Evolutionary conservation across 2,888 invertebrate species (phyloP).

Genomic region (Catonia carolina): DNA sequence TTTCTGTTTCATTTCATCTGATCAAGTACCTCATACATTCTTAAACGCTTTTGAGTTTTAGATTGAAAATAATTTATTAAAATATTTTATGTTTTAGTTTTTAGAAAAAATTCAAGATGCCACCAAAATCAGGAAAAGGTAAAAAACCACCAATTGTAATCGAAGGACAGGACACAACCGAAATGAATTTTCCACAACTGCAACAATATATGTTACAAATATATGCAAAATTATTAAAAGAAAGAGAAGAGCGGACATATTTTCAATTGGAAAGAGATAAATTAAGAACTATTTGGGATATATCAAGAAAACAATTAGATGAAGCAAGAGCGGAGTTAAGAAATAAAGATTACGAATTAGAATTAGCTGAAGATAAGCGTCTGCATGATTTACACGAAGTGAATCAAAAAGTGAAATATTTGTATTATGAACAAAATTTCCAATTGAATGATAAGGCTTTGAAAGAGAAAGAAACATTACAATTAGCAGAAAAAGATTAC

Average conservation of each 20-base stretch:
- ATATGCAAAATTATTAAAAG: not conserved
- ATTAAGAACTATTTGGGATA: slow-evolving; percentile 1
- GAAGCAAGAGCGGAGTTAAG: not conserved
- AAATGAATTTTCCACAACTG: not conserved
- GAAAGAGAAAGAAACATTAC: not conserved
- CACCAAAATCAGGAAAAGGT: too few species aligned
- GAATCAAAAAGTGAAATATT: slow-evolving; percentile 1
- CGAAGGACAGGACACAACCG: slow-evolving; percentile 1
- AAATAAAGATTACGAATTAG: not conserved
- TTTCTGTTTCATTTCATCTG: too few species aligned
- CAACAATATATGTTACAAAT: not conserved
- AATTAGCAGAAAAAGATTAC: not conserved
- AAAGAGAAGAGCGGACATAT: slow-evolving; percentile 3
- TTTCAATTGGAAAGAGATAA: slow-evolving; percentile 9
- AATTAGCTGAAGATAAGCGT: slow-evolving; percentile 3
- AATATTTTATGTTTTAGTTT: too few species aligned
- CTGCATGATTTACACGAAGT: not conserved
- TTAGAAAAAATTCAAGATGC: too few species aligned
- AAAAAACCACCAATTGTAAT: not conserved
- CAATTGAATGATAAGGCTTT: not conserved
- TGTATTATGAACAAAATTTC: slow-evolving; percentile 1
- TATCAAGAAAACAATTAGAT: not conserved
- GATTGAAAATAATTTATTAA: too few species aligned
- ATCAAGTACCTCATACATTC: too few species aligned
- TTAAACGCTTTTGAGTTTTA: too few species aligned